Evolutionary conservation across 2,797 vertebrate species (phyloP).

Genomic region (Hoplostethus mediterraneus): DNA sequence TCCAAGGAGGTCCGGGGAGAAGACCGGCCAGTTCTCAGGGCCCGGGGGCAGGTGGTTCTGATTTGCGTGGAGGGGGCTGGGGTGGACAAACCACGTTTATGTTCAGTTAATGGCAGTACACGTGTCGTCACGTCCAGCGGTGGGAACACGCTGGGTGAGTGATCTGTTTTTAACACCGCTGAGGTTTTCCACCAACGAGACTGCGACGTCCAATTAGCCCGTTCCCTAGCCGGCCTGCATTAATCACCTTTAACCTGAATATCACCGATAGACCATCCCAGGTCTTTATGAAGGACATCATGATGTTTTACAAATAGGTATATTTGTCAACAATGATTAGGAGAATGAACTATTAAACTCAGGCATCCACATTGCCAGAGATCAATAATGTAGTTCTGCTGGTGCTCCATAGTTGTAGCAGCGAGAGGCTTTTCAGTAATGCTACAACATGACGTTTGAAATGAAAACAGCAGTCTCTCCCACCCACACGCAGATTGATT

Average conservation of each 20-base stretch:
- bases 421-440: constrained; percentile 48
- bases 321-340: background rate
- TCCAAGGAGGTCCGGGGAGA: constrained; percentile 70
- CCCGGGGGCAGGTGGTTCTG: constrained; percentile 80
- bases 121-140: constrained; percentile 74
- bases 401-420: background rate
- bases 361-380: background rate
- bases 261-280: constrained; percentile 3
- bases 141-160: constrained; percentile 78
- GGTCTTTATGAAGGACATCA: background rate
- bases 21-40: constrained; percentile 70
- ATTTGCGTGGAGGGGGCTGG: constrained; percentile 57
- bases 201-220: constrained; percentile 58
- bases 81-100: constrained; percentile 71
- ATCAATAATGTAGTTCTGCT: too few species aligned
- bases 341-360: constrained; percentile 15
- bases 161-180: constrained; percentile 74
- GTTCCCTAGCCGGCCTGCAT: constrained; percentile 26
- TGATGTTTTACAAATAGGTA: too few species aligned
- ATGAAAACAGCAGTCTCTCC: constrained; percentile 71
- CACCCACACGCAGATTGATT: constrained; percentile 76
- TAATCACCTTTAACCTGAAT: constrained; percentile 22
- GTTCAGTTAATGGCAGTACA: constrained; percentile 79
- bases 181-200: constrained; percentile 63
- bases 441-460: constrained; percentile 73